A percentile compares a stretch with the other conserved stretches of the same genome.
These are phyloP conservation scores for Drosophila emarginata DNA, from an alignment of 2,888 invertebrate genomes.

Conservation along the genomic window DNA sequence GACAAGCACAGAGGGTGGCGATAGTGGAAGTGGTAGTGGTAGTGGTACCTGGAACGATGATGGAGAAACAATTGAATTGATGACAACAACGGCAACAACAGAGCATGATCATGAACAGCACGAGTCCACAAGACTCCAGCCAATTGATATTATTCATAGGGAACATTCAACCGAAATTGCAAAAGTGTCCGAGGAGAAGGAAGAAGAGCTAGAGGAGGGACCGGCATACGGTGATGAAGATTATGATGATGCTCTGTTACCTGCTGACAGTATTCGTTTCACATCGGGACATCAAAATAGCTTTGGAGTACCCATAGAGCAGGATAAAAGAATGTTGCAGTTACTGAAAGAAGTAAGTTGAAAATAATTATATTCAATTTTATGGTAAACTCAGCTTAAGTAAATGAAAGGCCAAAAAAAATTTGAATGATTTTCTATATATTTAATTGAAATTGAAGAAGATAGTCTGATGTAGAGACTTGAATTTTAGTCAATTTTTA, in stretches of 20 bases:
- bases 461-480: too few relatives aligned
- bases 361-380: background rate
- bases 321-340: constrained; percentile 83
- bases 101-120: constrained; percentile 32
- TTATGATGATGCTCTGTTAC: constrained; percentile 67
- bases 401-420: too few relatives aligned
- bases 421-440: too few relatives aligned
- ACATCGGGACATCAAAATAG: constrained; percentile 86
- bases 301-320: constrained; percentile 86
- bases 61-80: constrained; percentile 25
- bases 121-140: constrained; percentile 69
- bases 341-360: constrained; percentile 78
- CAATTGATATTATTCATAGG: constrained; percentile 31
- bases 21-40: constrained; percentile 9
- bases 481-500: too few relatives aligned
- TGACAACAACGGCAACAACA: constrained; percentile 23
- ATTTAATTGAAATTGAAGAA: too few relatives aligned
- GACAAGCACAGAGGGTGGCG: constrained; percentile 13
- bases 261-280: constrained; percentile 81
- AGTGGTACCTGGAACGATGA: constrained; percentile 45
- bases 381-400: too few relatives aligned
- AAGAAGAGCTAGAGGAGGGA: constrained; percentile 30
- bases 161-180: constrained; percentile 41
- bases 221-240: constrained; percentile 40
- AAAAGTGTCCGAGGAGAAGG: constrained; percentile 35